Evolutionary conservation across 2,888 invertebrate genomes (phyloP), one percentile per base, ranked within the genome.

Genomic region (Morpho achilles): DNA sequence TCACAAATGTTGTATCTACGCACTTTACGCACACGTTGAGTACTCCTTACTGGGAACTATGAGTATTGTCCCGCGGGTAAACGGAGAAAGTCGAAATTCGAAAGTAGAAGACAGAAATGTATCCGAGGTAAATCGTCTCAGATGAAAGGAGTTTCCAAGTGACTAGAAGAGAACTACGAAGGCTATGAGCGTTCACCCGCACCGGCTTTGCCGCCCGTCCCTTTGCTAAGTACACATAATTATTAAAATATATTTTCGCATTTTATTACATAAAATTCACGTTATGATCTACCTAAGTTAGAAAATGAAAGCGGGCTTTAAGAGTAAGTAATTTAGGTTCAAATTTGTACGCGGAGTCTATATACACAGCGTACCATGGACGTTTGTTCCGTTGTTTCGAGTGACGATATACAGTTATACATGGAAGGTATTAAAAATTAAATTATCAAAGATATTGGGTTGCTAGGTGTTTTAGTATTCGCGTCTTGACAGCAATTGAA

Each of bases 231-330:
- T 89, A 89, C 89, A 89, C 86, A 82, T 89, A 85, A 88, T 89
- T 89, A 90, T 88, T 89, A 89, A 90, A 89, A 89, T 90, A 90
- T 90, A 90, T 88, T 84, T 87, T 83, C 86, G 88, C 89, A 87
- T 88, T 90, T 84, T 87, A 88, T 89, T 90, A 90, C 87, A 89
- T 87, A 90, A 88, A 89, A 89, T 90, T 90, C 86, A 90, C 87
- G 89, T 90, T 88, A 88, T 84, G 87, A 80, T 85, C 89, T 89
- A 89, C 84, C 87, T 89, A 90, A 82, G 77, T 87, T 87, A 87
- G 84, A 87, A 88, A 89, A 88, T 75, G 83, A 85, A 88, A 89
- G 89, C 88, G 81, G 89, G 85, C 77, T 74, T 83, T 79, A 81
- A 74, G 80, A 79, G 76, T 84, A 82, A 77, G 83, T 83, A 82